Evolutionary conservation across 2,113 vertebrate species (phyloP).

Genomic region (Cebus imitator): DNA sequence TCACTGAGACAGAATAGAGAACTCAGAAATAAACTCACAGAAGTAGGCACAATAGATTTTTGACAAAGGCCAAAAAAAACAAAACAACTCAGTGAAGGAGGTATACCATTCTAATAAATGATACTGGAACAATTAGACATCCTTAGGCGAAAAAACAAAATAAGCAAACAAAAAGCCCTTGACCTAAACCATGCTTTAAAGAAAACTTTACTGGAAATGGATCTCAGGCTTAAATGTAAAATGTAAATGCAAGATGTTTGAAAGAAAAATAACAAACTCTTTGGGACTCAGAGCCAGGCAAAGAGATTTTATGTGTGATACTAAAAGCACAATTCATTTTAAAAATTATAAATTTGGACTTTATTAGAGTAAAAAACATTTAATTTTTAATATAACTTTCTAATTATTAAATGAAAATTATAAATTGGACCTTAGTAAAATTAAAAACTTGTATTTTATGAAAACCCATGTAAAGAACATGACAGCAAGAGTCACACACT

Average conservation of each 20-base stretch:
- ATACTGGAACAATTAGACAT: neutral
- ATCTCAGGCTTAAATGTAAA: neutral
- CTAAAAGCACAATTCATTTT: neutral
- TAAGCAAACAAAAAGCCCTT: neutral
- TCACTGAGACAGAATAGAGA: neutral
- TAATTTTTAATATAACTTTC: neutral
- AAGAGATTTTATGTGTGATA: neutral
- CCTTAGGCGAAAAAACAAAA: neutral
- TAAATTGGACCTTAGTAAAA: neutral
- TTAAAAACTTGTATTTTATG: neutral
- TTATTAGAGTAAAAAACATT: neutral
- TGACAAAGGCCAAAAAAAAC: neutral
- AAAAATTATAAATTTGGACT: neutral
- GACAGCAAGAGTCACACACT: neutral
- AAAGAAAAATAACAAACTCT: neutral
- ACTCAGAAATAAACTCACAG: neutral
- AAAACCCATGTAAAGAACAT: neutral
- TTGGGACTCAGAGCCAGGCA: neutral
- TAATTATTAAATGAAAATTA: neutral
- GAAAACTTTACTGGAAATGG: neutral
- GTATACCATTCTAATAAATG: neutral
- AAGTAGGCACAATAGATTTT: neutral
- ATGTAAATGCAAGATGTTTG: neutral
- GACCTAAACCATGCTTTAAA: neutral
- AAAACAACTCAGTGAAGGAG: neutral